Evolutionary conservation across 2,888 invertebrate genomes (phyloP).

Genomic region (Trissonchulus latispiculum): DNA sequence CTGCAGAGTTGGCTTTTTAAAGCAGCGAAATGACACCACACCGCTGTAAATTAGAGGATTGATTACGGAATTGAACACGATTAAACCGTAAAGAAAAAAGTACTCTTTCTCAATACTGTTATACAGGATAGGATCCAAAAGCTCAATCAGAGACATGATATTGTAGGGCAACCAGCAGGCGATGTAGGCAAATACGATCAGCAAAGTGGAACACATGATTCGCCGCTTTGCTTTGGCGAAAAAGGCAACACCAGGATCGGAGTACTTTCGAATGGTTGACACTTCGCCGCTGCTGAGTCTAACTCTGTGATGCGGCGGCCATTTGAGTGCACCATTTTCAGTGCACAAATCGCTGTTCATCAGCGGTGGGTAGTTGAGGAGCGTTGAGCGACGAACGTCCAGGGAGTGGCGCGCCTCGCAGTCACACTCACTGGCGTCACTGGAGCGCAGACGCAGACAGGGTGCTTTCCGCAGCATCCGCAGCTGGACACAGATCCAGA

Average conservation of each 20-base stretch:
- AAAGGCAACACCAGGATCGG: conserved; percentile 7
- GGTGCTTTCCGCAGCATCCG: background rate
- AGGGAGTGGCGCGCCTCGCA: background rate
- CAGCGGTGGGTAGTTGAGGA: background rate
- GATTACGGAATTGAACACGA: conserved; percentile 40
- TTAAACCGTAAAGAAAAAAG: conserved; percentile 34
- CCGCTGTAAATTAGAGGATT: conserved; percentile 39
- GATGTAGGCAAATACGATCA: conserved; percentile 38
- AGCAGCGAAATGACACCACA: background rate
- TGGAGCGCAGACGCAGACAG: background rate
- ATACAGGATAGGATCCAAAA: conserved; percentile 32
- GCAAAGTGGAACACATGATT: conserved; percentile 25
- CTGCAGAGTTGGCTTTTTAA: background rate
- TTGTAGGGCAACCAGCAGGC: conserved; percentile 42
- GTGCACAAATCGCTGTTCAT: background rate
- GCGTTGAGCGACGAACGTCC: background rate
- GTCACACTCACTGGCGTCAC: background rate
- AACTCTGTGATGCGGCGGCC: background rate
- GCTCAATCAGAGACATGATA: conserved; percentile 33
- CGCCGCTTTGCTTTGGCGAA: conserved; percentile 6
- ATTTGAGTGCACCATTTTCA: background rate
- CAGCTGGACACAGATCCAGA: background rate
- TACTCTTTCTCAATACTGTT: conserved; percentile 7
- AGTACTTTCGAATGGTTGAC: background rate
- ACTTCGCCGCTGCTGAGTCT: background rate